These are phyloP conservation scores for Standfussiana lucernea DNA, from an alignment of 2,888 invertebrate species.

Conservation along the genomic window DNA sequence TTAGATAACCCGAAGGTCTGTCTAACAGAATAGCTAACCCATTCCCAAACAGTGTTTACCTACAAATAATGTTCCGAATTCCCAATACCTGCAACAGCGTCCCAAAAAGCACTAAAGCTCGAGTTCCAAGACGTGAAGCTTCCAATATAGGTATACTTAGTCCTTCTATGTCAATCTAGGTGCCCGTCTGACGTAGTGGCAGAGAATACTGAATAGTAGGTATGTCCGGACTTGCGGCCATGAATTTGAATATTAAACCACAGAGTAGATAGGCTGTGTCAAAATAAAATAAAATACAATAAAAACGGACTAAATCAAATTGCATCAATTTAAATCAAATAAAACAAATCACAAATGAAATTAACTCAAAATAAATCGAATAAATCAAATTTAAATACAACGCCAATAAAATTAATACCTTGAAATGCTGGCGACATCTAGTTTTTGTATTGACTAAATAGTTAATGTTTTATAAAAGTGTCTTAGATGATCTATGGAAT, in stretches of 20 bases:
- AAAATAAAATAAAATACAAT: too few relatives aligned
- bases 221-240: neutral
- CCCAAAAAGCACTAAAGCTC: constrained; percentile 17
- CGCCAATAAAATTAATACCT: too few relatives aligned
- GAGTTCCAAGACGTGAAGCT: constrained; percentile 12
- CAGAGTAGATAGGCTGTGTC: neutral
- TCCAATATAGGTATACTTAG: constrained; percentile 39
- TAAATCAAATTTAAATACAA: too few relatives aligned
- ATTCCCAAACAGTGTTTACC: constrained; percentile 16
- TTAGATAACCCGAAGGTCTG: neutral
- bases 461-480: neutral
- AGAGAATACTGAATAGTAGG: constrained; percentile 29
- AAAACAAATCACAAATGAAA: too few relatives aligned
- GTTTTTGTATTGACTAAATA: neutral
- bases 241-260: constrained; percentile 22
- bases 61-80: constrained; percentile 11
- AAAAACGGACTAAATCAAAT: too few relatives aligned
- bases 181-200: constrained; percentile 18
- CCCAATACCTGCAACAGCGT: neutral
- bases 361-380: too few relatives aligned
- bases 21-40: neutral
- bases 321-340: too few relatives aligned
- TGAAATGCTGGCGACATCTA: too few relatives aligned
- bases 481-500: neutral
- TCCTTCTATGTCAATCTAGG: constrained; percentile 21